A percentile compares a stretch with the other conserved stretches of the same genome.
phyloP scores from a whole-genome alignment of 2,888 invertebrate species.

The Xestoiulus laeticollis region DNA sequence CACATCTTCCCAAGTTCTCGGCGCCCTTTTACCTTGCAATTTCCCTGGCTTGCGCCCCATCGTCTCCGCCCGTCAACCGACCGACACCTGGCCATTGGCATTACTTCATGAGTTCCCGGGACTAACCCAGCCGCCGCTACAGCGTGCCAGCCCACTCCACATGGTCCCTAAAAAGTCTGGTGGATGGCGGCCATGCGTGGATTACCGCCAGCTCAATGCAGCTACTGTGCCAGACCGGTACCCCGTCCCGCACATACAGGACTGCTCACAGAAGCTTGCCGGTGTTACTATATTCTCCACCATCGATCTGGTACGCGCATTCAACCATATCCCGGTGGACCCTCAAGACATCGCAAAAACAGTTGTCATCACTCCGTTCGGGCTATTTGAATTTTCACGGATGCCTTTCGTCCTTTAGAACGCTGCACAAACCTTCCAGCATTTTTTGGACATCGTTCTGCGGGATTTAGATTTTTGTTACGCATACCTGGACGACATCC shows the following conservation, averaged over 20 bases:
- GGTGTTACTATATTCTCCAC: background rate
- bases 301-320: background rate
- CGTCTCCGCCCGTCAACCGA: no score
- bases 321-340: background rate
- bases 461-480: background rate
- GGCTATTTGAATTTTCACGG: background rate
- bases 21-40: no score
- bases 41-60: no score
- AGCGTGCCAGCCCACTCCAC: conserved; percentile 21
- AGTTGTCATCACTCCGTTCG: background rate
- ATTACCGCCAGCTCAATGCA: background rate
- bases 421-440: background rate
- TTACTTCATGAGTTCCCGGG: no score
- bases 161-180: background rate
- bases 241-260: background rate
- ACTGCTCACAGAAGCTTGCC: background rate
- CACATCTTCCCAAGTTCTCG: no score
- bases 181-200: background rate
- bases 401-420: background rate
- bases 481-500: background rate
- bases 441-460: background rate
- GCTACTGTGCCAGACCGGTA: background rate
- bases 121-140: background rate
- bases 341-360: background rate
- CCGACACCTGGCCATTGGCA: no score